These are phyloP conservation scores for Leptopilina syphax DNA, from an alignment of 2,888 invertebrate genomes.

Conservation along the genomic window DNA sequence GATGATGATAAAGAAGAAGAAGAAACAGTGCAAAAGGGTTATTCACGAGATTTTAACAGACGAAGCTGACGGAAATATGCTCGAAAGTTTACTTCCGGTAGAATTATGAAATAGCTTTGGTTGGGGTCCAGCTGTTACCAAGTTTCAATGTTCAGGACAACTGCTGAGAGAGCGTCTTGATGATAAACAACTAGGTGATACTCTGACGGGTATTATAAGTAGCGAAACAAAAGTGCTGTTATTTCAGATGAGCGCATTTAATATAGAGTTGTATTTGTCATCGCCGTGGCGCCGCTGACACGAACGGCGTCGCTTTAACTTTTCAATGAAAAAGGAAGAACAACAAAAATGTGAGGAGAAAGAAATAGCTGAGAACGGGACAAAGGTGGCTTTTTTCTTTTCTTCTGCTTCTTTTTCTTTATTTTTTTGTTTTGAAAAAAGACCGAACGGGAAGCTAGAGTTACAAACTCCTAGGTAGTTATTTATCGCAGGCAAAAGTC, in stretches of 20 bases:
- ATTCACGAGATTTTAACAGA: constrained; percentile 9
- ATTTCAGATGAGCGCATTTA: constrained; percentile 56
- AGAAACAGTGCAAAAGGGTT: background rate
- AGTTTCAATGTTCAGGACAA: constrained; percentile 53
- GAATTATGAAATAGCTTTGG: constrained; percentile 44
- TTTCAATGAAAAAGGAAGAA: constrained; percentile 29
- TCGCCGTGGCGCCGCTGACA: constrained; percentile 24
- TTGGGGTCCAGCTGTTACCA: constrained; percentile 53
- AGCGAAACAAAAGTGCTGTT: constrained; percentile 55
- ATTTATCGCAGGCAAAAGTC: constrained; percentile 45
- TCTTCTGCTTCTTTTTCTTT: no score
- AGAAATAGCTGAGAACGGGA: constrained; percentile 32
- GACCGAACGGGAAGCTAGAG: constrained; percentile 9
- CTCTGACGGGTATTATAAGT: constrained; percentile 25
- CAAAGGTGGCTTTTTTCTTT: constrained; percentile 17
- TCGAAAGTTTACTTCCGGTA: constrained; percentile 43
- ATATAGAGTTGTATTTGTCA: constrained; percentile 43
- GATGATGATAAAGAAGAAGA: background rate
- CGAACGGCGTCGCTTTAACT: constrained; percentile 38
- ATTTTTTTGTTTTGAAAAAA: background rate
- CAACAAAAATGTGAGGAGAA: background rate
- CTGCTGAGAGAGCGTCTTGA: constrained; percentile 49
- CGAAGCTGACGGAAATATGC: constrained; percentile 49
- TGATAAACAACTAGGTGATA: constrained; percentile 56
- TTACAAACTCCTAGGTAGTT: constrained; percentile 34